Percentiles rank a stretch among this genome's conserved stretches.
These are phyloP conservation scores for Lycopodina hypogea DNA, from an alignment of 37 sponge, comb jelly and placozoan genomes.

Conservation along the genomic window DNA sequence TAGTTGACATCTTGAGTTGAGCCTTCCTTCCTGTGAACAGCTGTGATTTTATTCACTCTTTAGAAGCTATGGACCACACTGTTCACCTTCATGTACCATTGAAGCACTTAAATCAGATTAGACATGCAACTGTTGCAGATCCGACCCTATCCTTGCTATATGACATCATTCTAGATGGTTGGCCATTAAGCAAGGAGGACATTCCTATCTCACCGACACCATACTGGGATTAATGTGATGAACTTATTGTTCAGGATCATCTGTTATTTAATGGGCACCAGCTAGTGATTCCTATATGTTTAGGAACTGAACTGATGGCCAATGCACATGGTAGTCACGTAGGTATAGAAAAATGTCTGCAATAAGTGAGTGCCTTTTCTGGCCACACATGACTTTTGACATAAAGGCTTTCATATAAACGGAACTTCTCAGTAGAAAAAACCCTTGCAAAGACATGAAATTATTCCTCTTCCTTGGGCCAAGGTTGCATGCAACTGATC, in stretches of 20 bases:
- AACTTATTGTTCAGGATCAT: slow-evolving; percentile 41
- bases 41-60: slow-evolving; percentile 7
- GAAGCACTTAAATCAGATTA: slow-evolving; percentile 4
- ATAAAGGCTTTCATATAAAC: slow-evolving; percentile 28
- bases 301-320: slow-evolving; percentile 11
- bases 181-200: slow-evolving; percentile 49
- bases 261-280: slow-evolving; percentile 40
- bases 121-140: slow-evolving; percentile 21
- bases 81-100: background rate
- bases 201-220: background rate
- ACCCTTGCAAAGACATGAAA: slow-evolving; percentile 21
- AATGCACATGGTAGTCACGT: slow-evolving; percentile 16
- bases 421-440: background rate
- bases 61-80: slow-evolving; percentile 30
- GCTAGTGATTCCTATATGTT: slow-evolving; percentile 21
- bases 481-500: slow-evolving; percentile 45
- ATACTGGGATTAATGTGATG: slow-evolving; percentile 36
- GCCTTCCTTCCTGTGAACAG: slow-evolving; percentile 14
- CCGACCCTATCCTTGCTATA: slow-evolving; percentile 12
- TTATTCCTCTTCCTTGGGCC: slow-evolving; percentile 40
- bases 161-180: slow-evolving; percentile 13
- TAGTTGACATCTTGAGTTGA: slow-evolving; percentile 46
- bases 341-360: slow-evolving; percentile 23
- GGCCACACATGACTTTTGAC: too few relatives aligned
- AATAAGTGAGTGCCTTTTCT: too few relatives aligned